Conservation (phyloP, 1,140 invertebrate species). For the Phortica variegata region DNA sequence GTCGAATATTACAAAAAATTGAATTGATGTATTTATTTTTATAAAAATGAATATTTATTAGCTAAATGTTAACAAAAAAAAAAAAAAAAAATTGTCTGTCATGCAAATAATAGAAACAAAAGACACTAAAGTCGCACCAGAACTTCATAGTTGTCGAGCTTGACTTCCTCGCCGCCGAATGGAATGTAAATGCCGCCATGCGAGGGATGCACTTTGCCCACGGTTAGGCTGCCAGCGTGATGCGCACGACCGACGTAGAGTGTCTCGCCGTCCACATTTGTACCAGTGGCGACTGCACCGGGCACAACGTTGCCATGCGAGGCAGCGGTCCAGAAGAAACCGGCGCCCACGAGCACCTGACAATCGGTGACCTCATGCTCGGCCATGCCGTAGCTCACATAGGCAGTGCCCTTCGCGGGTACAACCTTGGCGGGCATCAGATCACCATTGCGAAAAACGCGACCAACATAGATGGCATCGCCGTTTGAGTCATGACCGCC, state of each 20-base stretch:
- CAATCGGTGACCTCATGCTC: constrained; percentile 57
- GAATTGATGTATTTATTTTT: constrained; percentile 5
- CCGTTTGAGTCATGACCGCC: constrained; percentile 58
- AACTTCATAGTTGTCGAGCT: constrained; percentile 63
- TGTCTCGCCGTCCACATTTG: constrained; percentile 62
- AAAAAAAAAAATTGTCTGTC: not conserved
- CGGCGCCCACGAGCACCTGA: constrained; percentile 56
- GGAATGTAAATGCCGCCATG: constrained; percentile 66
- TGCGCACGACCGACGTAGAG: constrained; percentile 65
- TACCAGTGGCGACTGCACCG: constrained; percentile 63
- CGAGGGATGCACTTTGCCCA: constrained; percentile 64
- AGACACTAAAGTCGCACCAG: constrained; percentile 22
- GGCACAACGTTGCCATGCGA: constrained; percentile 60
- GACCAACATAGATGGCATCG: constrained; percentile 58
- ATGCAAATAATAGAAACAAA: not conserved
- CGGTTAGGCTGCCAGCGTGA: constrained; percentile 61
- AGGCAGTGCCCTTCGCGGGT: constrained; percentile 51
- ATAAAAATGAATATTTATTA: constrained; percentile 1
- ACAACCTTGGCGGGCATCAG: constrained; percentile 56
- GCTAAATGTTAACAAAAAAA: not conserved
- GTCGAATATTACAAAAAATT: too few relatives aligned
- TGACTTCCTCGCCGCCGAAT: constrained; percentile 64
- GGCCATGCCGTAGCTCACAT: constrained; percentile 55
- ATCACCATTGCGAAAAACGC: constrained; percentile 53
- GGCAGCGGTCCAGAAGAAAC: constrained; percentile 58